phyloP scores from a whole-genome alignment of 2,113 vertebrate species.

The Peromyscus californicus region DNA sequence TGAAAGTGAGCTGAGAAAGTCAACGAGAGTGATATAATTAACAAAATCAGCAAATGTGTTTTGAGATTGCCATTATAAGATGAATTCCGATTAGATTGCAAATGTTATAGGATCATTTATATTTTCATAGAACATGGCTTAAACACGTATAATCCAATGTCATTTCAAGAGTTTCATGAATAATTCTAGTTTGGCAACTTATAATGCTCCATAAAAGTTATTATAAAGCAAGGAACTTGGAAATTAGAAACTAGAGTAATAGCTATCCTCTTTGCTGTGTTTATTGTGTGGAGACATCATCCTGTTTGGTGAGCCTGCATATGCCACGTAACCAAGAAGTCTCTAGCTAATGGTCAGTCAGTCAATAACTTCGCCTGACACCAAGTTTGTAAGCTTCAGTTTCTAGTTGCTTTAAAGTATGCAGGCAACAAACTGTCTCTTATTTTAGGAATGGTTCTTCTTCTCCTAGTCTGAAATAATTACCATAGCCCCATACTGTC shows the following conservation, averaged over 20 bases:
- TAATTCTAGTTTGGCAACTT: constrained; percentile 52
- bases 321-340: background rate
- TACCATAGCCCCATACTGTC: too few relatives aligned
- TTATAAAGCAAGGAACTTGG: constrained; percentile 26
- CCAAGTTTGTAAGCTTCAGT: background rate
- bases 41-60: constrained; percentile 67
- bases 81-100: constrained; percentile 60
- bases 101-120: constrained; percentile 67
- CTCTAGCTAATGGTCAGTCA: background rate
- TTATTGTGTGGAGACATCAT: background rate
- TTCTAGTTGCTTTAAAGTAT: background rate
- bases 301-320: background rate
- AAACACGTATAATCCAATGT: background rate
- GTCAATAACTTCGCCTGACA: background rate
- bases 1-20: constrained; percentile 78
- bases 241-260: background rate
- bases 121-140: constrained; percentile 60
- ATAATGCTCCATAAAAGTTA: constrained; percentile 1
- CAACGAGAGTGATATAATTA: constrained; percentile 75
- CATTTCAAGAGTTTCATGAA: constrained; percentile 47
- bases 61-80: constrained; percentile 66
- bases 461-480: background rate
- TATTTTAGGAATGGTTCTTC: background rate
- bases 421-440: background rate
- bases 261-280: background rate